Conservation (phyloP, 2,888 invertebrate species). For the Notodonta ziczac region DNA sequence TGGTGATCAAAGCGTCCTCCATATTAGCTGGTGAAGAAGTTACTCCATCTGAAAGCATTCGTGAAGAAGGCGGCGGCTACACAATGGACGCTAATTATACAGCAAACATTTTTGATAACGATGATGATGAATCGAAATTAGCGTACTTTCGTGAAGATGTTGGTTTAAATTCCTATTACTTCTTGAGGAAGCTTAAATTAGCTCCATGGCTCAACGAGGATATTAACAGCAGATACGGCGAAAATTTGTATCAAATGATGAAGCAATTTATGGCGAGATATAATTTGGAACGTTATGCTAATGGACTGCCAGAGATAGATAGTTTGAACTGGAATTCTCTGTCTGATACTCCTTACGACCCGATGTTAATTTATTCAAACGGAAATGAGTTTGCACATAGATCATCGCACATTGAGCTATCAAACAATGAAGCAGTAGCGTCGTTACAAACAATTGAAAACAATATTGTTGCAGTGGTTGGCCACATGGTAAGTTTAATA, state of each 20-base stretch:
- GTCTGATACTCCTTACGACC: conserved; percentile 82
- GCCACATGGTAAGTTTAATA: conserved; percentile 61
- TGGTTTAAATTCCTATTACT: conserved; percentile 87
- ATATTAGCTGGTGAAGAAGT: conserved; percentile 58
- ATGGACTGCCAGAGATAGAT: conserved; percentile 84
- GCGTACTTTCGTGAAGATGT: conserved; percentile 90
- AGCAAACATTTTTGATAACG: conserved; percentile 62
- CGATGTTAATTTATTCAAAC: conserved; percentile 86
- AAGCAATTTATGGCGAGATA: conserved; percentile 89
- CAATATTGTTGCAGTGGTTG: conserved; percentile 56
- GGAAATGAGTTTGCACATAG: conserved; percentile 86
- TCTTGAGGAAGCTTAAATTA: conserved; percentile 79
- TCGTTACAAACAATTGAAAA: conserved; percentile 66
- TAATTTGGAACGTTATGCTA: conserved; percentile 88
- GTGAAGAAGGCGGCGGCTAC: conserved; percentile 69
- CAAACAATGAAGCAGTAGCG: conserved; percentile 57
- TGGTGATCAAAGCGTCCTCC: conserved; percentile 75
- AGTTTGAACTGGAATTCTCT: conserved; percentile 80
- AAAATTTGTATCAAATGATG: conserved; percentile 86
- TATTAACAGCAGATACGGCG: conserved; percentile 82
- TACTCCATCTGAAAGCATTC: conserved; percentile 51
- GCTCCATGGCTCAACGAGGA: conserved; percentile 83
- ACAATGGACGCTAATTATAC: conserved; percentile 72
- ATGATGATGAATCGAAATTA: conserved; percentile 83
- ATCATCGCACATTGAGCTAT: conserved; percentile 66